These are phyloP conservation scores for Branchipolynoe longqiensis DNA, from an alignment of 2,888 invertebrate genomes.

Conservation along the genomic window DNA sequence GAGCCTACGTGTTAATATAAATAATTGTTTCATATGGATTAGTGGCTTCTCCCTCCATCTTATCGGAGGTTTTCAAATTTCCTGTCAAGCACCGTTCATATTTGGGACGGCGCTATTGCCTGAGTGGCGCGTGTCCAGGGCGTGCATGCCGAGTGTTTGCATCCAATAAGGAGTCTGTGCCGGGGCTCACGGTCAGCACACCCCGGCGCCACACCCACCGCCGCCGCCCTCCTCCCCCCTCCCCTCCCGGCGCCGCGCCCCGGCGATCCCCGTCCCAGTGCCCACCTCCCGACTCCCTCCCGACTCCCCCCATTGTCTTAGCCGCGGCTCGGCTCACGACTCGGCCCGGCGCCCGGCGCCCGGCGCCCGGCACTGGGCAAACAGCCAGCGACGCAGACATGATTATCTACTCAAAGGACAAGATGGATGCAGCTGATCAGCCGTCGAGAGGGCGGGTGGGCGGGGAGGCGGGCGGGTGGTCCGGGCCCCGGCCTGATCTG, in stretches of 20 bases:
- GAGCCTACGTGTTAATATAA: too few relatives aligned
- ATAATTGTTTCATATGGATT: too few relatives aligned
- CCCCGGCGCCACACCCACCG: too few relatives aligned
- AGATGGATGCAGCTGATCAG: slow-evolving; percentile 23
- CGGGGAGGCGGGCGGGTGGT: too few relatives aligned
- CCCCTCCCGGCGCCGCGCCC: not conserved
- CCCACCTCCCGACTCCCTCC: not conserved
- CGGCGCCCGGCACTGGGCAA: not conserved
- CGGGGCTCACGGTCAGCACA: too few relatives aligned
- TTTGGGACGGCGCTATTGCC: not conserved
- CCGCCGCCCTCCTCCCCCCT: not conserved
- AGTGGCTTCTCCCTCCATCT: not conserved
- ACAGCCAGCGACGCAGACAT: slow-evolving; percentile 15
- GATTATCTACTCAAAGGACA: slow-evolving; percentile 49
- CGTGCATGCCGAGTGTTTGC: slow-evolving; percentile 18
- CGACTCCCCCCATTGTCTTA: slow-evolving; percentile 27
- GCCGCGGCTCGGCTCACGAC: not conserved
- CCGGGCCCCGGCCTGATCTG: not conserved
- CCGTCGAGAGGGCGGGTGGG: not conserved
- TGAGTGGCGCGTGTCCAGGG: not conserved
- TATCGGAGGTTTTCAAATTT: slow-evolving; percentile 30
- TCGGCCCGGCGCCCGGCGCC: not conserved
- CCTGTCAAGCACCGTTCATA: not conserved
- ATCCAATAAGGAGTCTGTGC: slow-evolving; percentile 23
- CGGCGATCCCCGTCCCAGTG: not conserved